Conservation (phyloP, 1,140 invertebrate species). For the Melanaphis sacchari region DNA sequence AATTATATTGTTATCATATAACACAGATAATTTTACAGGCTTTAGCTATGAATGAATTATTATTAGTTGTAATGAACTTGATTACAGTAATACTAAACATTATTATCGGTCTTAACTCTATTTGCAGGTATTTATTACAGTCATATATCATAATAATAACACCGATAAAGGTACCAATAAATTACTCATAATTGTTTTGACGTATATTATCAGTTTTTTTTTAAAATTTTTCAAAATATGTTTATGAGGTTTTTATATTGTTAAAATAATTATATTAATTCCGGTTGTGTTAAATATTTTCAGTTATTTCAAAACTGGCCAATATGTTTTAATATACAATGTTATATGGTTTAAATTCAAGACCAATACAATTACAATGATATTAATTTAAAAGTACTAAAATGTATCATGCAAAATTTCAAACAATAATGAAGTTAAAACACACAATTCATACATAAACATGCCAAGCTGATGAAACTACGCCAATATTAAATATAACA, state of each 20-base stretch:
- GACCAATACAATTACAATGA: neutral
- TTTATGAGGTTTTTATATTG: neutral
- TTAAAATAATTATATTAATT: neutral
- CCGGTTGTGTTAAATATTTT: neutral
- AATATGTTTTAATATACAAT: neutral
- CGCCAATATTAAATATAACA: neutral
- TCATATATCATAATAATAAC: neutral
- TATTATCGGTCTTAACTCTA: neutral
- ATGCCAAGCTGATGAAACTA: constrained; percentile 11
- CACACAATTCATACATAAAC: neutral
- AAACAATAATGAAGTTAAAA: neutral
- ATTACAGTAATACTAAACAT: neutral
- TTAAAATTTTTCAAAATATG: neutral
- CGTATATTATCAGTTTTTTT: neutral
- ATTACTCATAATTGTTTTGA: neutral
- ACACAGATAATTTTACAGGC: neutral
- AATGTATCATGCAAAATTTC: constrained; percentile 20
- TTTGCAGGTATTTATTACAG: neutral
- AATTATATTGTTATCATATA: neutral
- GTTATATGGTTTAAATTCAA: neutral
- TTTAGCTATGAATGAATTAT: neutral
- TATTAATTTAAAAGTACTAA: constrained; percentile 5
- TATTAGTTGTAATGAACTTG: neutral
- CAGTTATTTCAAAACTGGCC: neutral
- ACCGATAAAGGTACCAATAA: neutral